Conservation (phyloP, 2,888 invertebrate genomes). For the Lepidonotus clava region DNA sequence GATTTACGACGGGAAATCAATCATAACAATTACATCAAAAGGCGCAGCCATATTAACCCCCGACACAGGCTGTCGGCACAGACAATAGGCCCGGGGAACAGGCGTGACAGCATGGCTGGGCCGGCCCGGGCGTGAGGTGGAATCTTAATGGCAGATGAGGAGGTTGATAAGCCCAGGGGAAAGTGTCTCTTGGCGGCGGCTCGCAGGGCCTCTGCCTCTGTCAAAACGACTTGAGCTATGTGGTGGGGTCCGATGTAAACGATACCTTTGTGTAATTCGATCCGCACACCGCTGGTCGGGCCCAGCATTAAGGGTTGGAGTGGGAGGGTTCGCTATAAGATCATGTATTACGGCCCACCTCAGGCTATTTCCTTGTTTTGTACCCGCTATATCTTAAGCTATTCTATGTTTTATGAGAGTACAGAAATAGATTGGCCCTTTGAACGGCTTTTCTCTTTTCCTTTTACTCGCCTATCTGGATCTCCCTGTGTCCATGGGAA, state of each 20-base stretch:
- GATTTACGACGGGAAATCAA: background rate
- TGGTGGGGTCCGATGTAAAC: background rate
- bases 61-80: background rate
- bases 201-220: background rate
- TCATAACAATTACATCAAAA: constrained; percentile 20
- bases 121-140: background rate
- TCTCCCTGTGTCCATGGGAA: too few species aligned
- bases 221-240: constrained; percentile 22
- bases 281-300: background rate
- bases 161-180: background rate
- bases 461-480: too few species aligned
- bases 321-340: constrained; percentile 1
- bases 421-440: too few species aligned
- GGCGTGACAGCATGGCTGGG: background rate
- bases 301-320: constrained; percentile 1
- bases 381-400: too few species aligned
- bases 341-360: constrained; percentile 24
- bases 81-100: background rate
- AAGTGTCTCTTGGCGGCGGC: background rate
- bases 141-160: background rate
- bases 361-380: background rate
- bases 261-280: constrained; percentile 37
- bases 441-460: too few species aligned
- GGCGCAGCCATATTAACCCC: background rate
- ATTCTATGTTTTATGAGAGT: too few species aligned